phyloP scores from a whole-genome alignment of 2,113 vertebrate genomes.

The Sciurus niger region DNA sequence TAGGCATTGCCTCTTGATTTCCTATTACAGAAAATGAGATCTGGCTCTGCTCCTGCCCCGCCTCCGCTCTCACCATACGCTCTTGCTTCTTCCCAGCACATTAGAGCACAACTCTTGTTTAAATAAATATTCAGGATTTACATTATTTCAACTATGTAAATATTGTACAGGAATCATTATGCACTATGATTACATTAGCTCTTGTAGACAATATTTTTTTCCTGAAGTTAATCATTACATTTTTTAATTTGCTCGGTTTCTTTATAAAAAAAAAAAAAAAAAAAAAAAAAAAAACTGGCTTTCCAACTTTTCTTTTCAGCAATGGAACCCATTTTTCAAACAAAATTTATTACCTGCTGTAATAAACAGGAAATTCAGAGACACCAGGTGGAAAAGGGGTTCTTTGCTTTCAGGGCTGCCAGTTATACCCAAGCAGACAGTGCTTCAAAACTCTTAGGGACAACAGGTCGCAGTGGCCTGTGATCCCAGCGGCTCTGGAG shows the following conservation, averaged over 20 bases:
- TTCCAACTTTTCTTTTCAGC: background rate
- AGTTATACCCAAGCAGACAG: background rate
- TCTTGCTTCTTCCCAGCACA: background rate
- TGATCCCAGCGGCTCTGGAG: too few relatives aligned
- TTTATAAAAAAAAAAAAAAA: background rate
- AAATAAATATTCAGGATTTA: slow-evolving; percentile 15
- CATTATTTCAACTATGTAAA: background rate
- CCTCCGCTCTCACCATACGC: background rate
- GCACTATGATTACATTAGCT: background rate
- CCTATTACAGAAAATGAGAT: background rate
- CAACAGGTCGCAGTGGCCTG: too few relatives aligned
- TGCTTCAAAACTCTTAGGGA: background rate
- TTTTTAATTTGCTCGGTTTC: background rate
- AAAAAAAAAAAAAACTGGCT: background rate
- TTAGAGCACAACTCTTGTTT: slow-evolving; percentile 2
- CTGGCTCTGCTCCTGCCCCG: background rate
- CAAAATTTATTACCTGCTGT: background rate
- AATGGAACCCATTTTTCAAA: background rate
- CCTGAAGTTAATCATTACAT: background rate
- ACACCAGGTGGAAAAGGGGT: background rate
- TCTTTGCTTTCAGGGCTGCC: background rate
- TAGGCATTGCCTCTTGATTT: background rate
- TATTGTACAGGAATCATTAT: background rate
- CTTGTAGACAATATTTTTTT: background rate
- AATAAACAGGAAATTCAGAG: background rate